phyloP scores from a whole-genome alignment of 1,140 invertebrate species.

The Saxidomus purpurata region DNA sequence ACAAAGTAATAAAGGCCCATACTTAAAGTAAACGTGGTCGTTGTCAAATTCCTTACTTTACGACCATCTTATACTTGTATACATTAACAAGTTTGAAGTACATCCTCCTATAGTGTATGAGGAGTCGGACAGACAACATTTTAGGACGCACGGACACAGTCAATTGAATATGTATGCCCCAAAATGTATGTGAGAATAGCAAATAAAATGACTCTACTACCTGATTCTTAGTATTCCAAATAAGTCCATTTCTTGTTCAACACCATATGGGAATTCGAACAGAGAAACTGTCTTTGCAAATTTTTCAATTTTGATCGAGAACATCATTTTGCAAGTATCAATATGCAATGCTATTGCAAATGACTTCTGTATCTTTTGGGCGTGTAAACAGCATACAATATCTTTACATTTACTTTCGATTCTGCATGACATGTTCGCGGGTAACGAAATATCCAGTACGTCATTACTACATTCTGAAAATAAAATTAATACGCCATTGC shows the following conservation, averaged over 20 bases:
- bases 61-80: too few relatives aligned
- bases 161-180: too few relatives aligned
- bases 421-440: background rate
- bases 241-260: background rate
- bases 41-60: too few relatives aligned
- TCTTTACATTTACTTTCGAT: background rate
- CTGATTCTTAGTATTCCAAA: constrained; percentile 34
- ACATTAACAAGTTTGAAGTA: too few relatives aligned
- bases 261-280: background rate
- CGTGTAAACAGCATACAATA: background rate
- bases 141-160: too few relatives aligned
- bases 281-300: background rate
- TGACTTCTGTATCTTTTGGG: background rate
- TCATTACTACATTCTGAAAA: background rate
- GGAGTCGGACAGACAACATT: too few relatives aligned
- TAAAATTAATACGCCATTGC: too few relatives aligned
- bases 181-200: too few relatives aligned
- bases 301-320: constrained; percentile 35
- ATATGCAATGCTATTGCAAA: background rate
- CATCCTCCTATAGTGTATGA: too few relatives aligned
- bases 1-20: too few relatives aligned
- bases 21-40: too few relatives aligned
- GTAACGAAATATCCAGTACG: background rate
- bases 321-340: background rate
- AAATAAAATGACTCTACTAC: background rate